Base-by-base conservation (phyloP, 2,888 invertebrate genomes). In the Molorchus minor region DNA sequence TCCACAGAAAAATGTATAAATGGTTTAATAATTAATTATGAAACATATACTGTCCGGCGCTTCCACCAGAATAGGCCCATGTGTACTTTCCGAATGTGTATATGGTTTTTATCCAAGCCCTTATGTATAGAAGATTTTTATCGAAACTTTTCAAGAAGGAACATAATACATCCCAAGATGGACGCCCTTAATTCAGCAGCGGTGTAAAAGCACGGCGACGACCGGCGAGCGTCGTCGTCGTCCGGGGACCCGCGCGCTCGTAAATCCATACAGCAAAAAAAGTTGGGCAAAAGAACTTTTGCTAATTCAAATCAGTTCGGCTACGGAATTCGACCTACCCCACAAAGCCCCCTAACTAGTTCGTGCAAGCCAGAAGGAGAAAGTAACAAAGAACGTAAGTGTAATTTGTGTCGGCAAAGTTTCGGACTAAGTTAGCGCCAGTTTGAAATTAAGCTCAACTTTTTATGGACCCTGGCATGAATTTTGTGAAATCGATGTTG, bases 331-430 rank as follows among this genome's bases (percentile, higher is more conserved):
- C 76, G 80, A 80, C 80, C 80, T 80, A 80, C 79, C 80, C 73
- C 76, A 80, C 76, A 71, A 75, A 79, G 72, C 75, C 62, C 61
- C 65, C 70, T 75, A 77, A 79, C 77, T 79, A 79, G 78, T 79
- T 79, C 75, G 74, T 71, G 65, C 77, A 74, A 76, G 79, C 77
- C 74, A 77, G 79, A 79, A 77, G 75, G 80, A 80, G 80, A 80
- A 80, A 79, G 80, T 79, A 73, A 58, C 79, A 75, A 75, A 75
- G 79, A 77, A 76, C 78, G 78, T 78, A 79, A 78, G 79, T 78
- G 79, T 77, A 79, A 79, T 80, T 79, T 78, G 78, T 77, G 79
- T 78, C 77, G 76, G 77, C 74, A 71, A 80, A 80, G 79, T 80
- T 80, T 78, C 74, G 75, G 77, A 65, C 79, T 74, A 76, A 77